Evolutionary conservation across 1,140 invertebrate genomes (phyloP).

Genomic region (Platyura marginata): DNA sequence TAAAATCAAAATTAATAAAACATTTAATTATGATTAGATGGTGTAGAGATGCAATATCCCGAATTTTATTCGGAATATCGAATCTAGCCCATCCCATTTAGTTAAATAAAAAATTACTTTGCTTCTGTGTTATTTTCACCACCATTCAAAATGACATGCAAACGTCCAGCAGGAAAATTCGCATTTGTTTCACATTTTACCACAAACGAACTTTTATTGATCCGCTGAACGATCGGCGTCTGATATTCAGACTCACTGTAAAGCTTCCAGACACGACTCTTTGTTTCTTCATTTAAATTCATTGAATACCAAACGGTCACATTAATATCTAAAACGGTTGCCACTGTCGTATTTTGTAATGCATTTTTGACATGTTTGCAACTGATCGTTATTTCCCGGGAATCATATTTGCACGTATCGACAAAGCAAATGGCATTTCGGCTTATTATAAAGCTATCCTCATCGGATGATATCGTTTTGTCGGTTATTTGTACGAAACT

Average conservation of each 20-base stretch:
- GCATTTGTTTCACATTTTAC: background rate
- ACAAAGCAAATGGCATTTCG: constrained; percentile 17
- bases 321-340: background rate
- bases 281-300: background rate
- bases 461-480: constrained; percentile 9
- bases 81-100: background rate
- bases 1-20: background rate
- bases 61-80: background rate
- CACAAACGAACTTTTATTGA: background rate
- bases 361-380: constrained; percentile 9
- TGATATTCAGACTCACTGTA: background rate
- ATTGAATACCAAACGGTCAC: background rate
- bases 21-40: too few species aligned
- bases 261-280: background rate
- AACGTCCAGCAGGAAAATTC: background rate
- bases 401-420: constrained; percentile 10
- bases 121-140: too few species aligned
- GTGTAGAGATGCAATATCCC: background rate
- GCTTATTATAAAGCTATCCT: constrained; percentile 13
- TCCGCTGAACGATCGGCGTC: background rate
- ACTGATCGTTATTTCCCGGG: constrained; percentile 3
- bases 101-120: background rate
- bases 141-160: background rate
- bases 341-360: background rate
- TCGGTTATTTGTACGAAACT: constrained; percentile 17